Conservation (phyloP, 1,140 invertebrate genomes). For the Tribolium madens region DNA sequence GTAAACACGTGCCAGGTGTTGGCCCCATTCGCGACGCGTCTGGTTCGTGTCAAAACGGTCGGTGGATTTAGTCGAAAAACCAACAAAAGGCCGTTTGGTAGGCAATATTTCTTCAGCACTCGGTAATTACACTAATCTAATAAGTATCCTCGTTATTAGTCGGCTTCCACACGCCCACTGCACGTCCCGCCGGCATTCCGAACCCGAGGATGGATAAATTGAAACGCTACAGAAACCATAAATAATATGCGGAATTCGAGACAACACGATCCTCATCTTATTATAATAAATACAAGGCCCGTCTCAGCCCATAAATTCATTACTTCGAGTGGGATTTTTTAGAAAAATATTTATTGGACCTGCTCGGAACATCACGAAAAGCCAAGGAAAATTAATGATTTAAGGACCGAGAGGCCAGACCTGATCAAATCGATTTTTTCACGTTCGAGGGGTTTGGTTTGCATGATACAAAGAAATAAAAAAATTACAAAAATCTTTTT, state of each 20-base stretch:
- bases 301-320: constrained; percentile 55
- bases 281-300: constrained; percentile 60
- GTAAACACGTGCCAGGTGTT: background rate
- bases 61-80: constrained; percentile 5
- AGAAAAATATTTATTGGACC: constrained; percentile 35
- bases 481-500: no score
- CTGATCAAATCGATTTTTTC: constrained; percentile 18
- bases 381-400: constrained; percentile 26
- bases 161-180: constrained; percentile 60
- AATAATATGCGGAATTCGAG: constrained; percentile 62
- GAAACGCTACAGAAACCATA: constrained; percentile 60
- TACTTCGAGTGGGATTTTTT: constrained; percentile 46
- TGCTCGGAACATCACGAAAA: constrained; percentile 32
- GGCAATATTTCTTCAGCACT: constrained; percentile 42
- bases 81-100: constrained; percentile 25
- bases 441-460: background rate
- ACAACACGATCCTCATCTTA: constrained; percentile 59
- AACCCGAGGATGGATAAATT: constrained; percentile 55
- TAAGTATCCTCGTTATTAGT: constrained; percentile 59
- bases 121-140: constrained; percentile 60
- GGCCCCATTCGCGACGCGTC: background rate
- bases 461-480: no score
- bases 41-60: background rate
- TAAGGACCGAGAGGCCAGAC: background rate
- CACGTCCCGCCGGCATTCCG: constrained; percentile 36